Conservation (phyloP, 2,797 vertebrate genomes). For the Melanotaenia maccullochi region DNA sequence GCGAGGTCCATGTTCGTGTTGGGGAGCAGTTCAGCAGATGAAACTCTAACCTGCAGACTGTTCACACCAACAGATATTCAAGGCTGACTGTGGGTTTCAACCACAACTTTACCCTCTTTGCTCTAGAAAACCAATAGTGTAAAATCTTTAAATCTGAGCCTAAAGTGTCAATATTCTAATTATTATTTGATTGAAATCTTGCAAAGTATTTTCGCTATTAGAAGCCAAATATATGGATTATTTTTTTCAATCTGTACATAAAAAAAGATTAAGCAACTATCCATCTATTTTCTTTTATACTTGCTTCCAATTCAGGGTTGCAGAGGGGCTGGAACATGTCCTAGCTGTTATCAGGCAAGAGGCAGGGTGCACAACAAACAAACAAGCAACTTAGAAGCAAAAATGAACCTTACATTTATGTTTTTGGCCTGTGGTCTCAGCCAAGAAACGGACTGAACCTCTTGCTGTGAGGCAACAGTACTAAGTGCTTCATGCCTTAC, state of each 20-base stretch:
- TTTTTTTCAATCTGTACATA: too few species aligned
- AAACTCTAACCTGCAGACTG: conserved; percentile 41
- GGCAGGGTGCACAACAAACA: neutral
- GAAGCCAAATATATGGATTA: too few species aligned
- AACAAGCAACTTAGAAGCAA: neutral
- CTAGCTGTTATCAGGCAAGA: neutral
- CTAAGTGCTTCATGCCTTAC: neutral
- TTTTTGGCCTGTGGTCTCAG: neutral
- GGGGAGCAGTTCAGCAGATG: conserved; percentile 29
- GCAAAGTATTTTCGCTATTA: too few species aligned
- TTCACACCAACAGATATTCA: conserved; percentile 27
- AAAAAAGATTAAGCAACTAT: neutral
- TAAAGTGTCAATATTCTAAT: neutral
- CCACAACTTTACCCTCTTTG: conserved; percentile 13
- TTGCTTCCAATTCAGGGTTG: neutral
- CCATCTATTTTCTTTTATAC: neutral
- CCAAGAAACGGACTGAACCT: neutral
- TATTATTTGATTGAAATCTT: too few species aligned
- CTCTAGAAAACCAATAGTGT: conserved; percentile 1
- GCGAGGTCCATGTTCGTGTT: conserved; percentile 20
- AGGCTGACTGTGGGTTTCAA: conserved; percentile 15
- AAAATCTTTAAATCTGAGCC: neutral
- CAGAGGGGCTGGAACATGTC: too few species aligned
- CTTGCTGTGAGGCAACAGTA: neutral
- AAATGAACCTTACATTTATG: neutral